Conservation (phyloP, 2,113 vertebrate genomes). For the Ardeotis arabs region DNA sequence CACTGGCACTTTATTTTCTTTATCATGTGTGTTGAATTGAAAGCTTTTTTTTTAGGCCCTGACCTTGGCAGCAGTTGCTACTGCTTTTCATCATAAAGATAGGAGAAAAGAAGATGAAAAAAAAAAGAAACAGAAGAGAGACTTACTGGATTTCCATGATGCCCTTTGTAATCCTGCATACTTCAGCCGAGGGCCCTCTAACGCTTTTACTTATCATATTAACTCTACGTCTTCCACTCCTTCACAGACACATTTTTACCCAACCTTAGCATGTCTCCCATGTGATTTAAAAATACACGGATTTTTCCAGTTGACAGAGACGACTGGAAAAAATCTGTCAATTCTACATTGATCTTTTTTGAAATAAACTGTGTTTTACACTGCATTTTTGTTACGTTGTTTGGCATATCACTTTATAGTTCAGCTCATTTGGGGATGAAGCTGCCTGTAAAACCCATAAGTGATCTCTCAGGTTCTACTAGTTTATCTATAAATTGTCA, state of each 20-base stretch:
- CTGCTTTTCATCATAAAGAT: conserved; percentile 27
- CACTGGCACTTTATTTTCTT: conserved; percentile 7
- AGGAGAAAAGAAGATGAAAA: background rate
- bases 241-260: background rate
- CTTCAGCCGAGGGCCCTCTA: background rate
- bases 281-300: background rate
- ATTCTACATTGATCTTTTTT: background rate
- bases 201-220: background rate
- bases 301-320: background rate
- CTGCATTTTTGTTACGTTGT: background rate
- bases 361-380: background rate
- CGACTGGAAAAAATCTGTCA: background rate
- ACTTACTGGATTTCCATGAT: conserved; percentile 28
- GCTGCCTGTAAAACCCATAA: background rate
- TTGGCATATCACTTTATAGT: background rate
- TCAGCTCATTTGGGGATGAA: background rate
- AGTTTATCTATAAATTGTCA: background rate
- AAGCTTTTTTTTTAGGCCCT: conserved; percentile 39
- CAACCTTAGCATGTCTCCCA: background rate
- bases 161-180: conserved; percentile 2
- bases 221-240: background rate
- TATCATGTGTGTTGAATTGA: conserved; percentile 26
- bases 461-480: background rate
- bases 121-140: background rate
- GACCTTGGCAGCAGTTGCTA: conserved; percentile 54